Evolutionary conservation across 2,113 vertebrate genomes (phyloP).

Genomic region (Halcyon malimbica): DNA sequence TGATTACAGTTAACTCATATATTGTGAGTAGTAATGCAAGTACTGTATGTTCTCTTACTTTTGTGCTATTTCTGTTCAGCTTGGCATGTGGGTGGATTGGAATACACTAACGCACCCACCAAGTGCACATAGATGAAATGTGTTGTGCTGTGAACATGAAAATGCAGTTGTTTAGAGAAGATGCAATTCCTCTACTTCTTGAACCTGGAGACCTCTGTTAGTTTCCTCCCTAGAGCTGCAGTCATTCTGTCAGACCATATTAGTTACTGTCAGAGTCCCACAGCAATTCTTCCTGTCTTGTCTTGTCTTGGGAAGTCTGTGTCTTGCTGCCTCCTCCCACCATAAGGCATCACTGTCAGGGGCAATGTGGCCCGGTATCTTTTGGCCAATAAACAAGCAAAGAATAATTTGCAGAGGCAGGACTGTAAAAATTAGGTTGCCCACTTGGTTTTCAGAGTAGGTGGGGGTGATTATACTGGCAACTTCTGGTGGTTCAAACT

Average conservation of each 20-base stretch:
- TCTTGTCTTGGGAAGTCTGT: background rate
- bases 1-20: conserved; percentile 49
- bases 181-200: conserved; percentile 23
- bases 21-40: conserved; percentile 52
- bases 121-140: conserved; percentile 56
- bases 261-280: background rate
- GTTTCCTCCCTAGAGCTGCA: background rate
- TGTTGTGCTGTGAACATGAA: conserved; percentile 52
- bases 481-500: background rate
- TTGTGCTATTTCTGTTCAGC: conserved; percentile 66
- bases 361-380: background rate
- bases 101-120: conserved; percentile 68
- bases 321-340: conserved; percentile 10
- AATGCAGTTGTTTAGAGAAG: conserved; percentile 63
- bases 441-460: conserved; percentile 14
- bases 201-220: conserved; percentile 9
- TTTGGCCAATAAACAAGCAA: background rate
- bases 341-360: background rate
- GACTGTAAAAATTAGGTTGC: background rate
- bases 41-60: conserved; percentile 69
- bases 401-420: background rate
- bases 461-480: background rate
- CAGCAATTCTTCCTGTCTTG: background rate
- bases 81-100: conserved; percentile 62
- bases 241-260: background rate